Conservation (phyloP, 2,888 invertebrate species). For the Bruchidius siliquastri region DNA sequence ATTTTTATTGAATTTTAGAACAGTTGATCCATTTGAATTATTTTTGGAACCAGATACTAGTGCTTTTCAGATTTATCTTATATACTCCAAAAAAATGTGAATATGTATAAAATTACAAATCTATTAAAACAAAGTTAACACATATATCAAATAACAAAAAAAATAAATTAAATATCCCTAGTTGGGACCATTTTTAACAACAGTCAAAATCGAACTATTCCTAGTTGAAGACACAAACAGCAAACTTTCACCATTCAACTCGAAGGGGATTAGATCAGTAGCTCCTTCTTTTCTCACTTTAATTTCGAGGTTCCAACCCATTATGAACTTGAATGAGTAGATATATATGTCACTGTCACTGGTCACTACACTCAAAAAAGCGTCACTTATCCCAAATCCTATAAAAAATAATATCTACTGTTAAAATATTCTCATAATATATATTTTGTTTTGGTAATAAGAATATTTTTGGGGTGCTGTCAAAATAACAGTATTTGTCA, state of each 20-base stretch:
- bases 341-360: slow-evolving; percentile 35
- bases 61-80: neutral
- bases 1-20: no score
- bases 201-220: slow-evolving; percentile 34
- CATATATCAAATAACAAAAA: slow-evolving; percentile 2
- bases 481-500: no score
- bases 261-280: slow-evolving; percentile 37
- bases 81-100: neutral
- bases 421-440: neutral
- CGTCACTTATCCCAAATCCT: slow-evolving; percentile 39
- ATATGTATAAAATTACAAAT: neutral
- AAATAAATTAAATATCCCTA: slow-evolving; percentile 6
- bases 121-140: neutral
- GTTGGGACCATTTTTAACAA: slow-evolving; percentile 35
- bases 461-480: no score
- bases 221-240: slow-evolving; percentile 37
- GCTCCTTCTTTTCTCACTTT: slow-evolving; percentile 38
- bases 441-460: no score
- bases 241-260: slow-evolving; percentile 33
- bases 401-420: slow-evolving; percentile 15
- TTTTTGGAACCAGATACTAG: no score
- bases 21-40: no score
- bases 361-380: slow-evolving; percentile 38
- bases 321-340: slow-evolving; percentile 38
- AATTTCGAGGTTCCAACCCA: slow-evolving; percentile 40